Evolutionary conservation across 64 coral and sea anemone species (phyloP).

Genomic region (Exaiptasia diaphana): DNA sequence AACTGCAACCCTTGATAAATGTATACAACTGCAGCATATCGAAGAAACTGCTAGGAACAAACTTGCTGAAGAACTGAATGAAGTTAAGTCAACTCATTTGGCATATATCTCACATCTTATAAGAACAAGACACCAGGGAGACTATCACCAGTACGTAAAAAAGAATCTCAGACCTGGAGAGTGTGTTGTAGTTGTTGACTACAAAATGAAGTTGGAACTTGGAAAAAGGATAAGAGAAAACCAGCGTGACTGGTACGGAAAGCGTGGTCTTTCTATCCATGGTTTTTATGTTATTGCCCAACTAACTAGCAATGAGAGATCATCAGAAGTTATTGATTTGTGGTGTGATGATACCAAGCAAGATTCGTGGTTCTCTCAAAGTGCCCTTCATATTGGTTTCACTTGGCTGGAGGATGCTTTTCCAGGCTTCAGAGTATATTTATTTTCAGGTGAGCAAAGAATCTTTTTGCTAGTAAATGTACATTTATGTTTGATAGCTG

Average conservation of each 20-base stretch:
- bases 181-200: neutral
- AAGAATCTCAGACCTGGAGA: slow-evolving; percentile 17
- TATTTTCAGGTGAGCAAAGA: neutral
- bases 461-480: too few species aligned
- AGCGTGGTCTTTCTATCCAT: slow-evolving; percentile 14
- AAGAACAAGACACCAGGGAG: slow-evolving; percentile 11
- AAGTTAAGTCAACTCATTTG: neutral
- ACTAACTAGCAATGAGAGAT: neutral
- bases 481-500: neutral
- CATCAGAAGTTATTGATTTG: neutral
- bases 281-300: slow-evolving; percentile 20
- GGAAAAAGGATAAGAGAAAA: neutral
- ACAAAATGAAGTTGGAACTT: slow-evolving; percentile 36
- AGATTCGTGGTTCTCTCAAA: slow-evolving; percentile 24
- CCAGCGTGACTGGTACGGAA: slow-evolving; percentile 18
- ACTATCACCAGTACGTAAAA: neutral
- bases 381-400: too few species aligned
- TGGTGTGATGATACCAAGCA: slow-evolving; percentile 23
- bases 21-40: too few species aligned
- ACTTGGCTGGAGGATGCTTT: too few species aligned
- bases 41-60: too few species aligned
- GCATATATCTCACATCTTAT: slow-evolving; percentile 1
- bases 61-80: slow-evolving; percentile 1
- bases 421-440: too few species aligned
- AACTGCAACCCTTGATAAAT: too few species aligned